Evolutionary conservation across 2,888 invertebrate genomes (phyloP).

Genomic region (Phoenoteleia sp.): DNA sequence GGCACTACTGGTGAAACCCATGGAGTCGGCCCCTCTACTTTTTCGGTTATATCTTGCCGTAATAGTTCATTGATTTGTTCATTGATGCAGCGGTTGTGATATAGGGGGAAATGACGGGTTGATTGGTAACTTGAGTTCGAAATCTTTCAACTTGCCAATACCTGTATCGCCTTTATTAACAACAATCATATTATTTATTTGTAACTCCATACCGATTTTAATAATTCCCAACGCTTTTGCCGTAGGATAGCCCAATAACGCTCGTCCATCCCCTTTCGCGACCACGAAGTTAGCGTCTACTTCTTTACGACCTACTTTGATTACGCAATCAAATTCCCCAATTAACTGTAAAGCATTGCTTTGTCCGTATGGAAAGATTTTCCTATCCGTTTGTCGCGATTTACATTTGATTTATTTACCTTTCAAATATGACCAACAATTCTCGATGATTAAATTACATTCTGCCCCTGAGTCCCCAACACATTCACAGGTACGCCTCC

Average conservation of each 20-base stretch:
- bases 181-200: neutral
- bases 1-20: constrained; percentile 79
- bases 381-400: too few species aligned
- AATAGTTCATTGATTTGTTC: constrained; percentile 71
- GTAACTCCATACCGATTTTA: constrained; percentile 66
- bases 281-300: constrained; percentile 65
- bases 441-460: too few species aligned
- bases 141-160: constrained; percentile 78
- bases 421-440: too few species aligned
- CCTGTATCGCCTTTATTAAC: neutral
- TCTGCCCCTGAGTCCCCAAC: too few species aligned
- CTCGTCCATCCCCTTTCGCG: constrained; percentile 9
- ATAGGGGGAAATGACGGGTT: constrained; percentile 63
- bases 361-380: constrained; percentile 73
- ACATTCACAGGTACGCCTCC: too few species aligned
- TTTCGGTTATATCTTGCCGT: constrained; percentile 4
- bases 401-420: too few species aligned
- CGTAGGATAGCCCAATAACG: constrained; percentile 71
- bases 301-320: constrained; percentile 41
- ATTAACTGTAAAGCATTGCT: constrained; percentile 61
- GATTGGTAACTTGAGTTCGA: constrained; percentile 76
- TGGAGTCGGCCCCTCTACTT: constrained; percentile 58
- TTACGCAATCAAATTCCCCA: constrained; percentile 73
- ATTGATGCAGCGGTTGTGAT: constrained; percentile 62
- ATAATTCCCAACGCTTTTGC: constrained; percentile 66